Percentiles rank a stretch among this genome's conserved stretches.
These are phyloP conservation scores for Monochamus alternatus DNA, from an alignment of 2,888 invertebrate species.

Conservation along the genomic window DNA sequence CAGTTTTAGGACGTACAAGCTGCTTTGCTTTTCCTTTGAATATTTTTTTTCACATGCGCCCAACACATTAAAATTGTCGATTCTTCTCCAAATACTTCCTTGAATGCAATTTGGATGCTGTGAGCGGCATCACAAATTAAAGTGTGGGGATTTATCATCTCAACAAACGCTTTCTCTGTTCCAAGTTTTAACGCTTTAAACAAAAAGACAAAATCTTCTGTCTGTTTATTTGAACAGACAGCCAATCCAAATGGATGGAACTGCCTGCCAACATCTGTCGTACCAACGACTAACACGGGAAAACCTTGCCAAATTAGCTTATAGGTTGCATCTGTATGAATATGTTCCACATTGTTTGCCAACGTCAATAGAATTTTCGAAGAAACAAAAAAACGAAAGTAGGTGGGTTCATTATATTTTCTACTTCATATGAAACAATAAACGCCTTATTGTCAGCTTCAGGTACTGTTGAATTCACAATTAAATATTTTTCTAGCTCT, in stretches of 20 bases:
- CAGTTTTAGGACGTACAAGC: constrained; percentile 16
- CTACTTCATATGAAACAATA: no score
- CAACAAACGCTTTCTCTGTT: constrained; percentile 17
- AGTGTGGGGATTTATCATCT: constrained; percentile 45
- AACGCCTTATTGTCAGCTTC: no score
- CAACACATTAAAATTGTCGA: constrained; percentile 53
- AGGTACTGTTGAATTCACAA: no score
- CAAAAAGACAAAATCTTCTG: constrained; percentile 48
- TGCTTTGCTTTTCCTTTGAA: constrained; percentile 39
- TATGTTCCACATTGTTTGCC: no score
- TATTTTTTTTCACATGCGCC: constrained; percentile 57
- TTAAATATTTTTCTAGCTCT: no score
- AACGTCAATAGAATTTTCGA: no score
- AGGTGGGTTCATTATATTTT: no score
- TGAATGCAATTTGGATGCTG: constrained; percentile 47
- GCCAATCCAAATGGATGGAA: constrained; percentile 54
- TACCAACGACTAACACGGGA: constrained; percentile 54
- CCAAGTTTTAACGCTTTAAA: constrained; percentile 46
- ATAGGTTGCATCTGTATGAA: no score
- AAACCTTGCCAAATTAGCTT: no score
- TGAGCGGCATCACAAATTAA: constrained; percentile 53
- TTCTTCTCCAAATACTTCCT: constrained; percentile 46
- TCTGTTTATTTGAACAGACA: constrained; percentile 26
- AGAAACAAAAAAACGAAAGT: no score
- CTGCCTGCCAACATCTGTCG: constrained; percentile 50